Base-by-base conservation (phyloP, 92 coral and sea anemone genomes). In the Actinostola sp. region DNA sequence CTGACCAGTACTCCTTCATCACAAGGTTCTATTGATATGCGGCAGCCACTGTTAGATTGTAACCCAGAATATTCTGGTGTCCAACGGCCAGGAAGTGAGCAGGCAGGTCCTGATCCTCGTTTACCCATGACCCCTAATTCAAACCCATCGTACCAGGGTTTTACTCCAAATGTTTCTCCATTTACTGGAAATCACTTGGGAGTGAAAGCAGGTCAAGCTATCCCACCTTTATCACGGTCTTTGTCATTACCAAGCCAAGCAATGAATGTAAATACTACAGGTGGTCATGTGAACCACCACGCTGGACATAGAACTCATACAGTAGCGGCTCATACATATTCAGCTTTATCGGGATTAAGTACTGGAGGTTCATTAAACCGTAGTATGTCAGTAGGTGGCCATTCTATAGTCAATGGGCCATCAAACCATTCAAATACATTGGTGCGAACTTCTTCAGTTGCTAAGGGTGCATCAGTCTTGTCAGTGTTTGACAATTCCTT, bases 161-260 rank as follows among this genome's bases (percentile, higher is more conserved):
- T 81, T 31, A 81, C 89, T 50, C 97, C 97, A 16, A 91, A 88
- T 75, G 97, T 91, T 56, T 91, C 93, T 36, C 93, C 97, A 6
- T 91, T 91, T 63, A 87, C 97, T 79, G 93, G 97, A 55, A 80
- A 67, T 56, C 88, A 82, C 41, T 50, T 86, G 15, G 82, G 82
- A 36, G 67, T 90, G 23, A 74, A 92, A 73, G 57, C 84, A 25
- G 70, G 60, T 29, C 85, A 81, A 35, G 49, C 76, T 23, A 71
- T 56, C 48, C 89, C 92, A 25, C 76, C 87, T 36, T 82, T 82
- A 61, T 87, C 87, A 27, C 61, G 96, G 56, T 90, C 96, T 49
- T 51, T 87, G 3, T 90, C 97, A 58, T 52, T 91, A 52, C 93
- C 92, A 42, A 84, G 71, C 76, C 77, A 93, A 26, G 76, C 82